These are phyloP conservation scores for Campaea margaritaria DNA, from an alignment of 2,888 invertebrate genomes.

Conservation along the genomic window DNA sequence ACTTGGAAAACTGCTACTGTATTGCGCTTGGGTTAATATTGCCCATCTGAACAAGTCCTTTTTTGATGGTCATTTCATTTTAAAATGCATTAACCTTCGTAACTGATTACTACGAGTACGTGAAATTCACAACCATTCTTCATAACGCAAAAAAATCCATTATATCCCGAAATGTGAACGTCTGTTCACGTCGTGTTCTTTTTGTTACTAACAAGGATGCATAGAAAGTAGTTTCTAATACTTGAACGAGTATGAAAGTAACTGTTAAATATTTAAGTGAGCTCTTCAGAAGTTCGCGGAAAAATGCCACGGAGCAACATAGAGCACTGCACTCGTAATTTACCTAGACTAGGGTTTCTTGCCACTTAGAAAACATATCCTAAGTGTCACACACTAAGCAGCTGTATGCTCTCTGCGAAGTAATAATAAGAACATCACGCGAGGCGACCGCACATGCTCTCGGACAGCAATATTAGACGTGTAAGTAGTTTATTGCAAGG, in stretches of 20 bases:
- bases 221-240: constrained; percentile 11
- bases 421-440: constrained; percentile 52
- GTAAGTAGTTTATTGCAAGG: constrained; percentile 78
- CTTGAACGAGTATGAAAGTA: constrained; percentile 6
- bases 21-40: too few relatives aligned
- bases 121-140: too few relatives aligned
- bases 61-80: too few relatives aligned
- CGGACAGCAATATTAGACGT: constrained; percentile 71
- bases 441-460: constrained; percentile 46
- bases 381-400: constrained; percentile 21
- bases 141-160: neutral
- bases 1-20: too few relatives aligned
- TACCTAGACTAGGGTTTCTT: constrained; percentile 10
- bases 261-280: constrained; percentile 21
- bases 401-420: constrained; percentile 16
- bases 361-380: constrained; percentile 10
- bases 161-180: neutral
- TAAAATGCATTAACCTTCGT: too few relatives aligned
- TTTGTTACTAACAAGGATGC: neutral
- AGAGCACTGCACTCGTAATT: constrained; percentile 4
- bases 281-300: constrained; percentile 16
- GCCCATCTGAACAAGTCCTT: too few relatives aligned
- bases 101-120: too few relatives aligned
- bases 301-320: constrained; percentile 6
- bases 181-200: neutral